Base-by-base conservation (phyloP, 2,888 invertebrate species). In the Deroplatys truncata region DNA sequence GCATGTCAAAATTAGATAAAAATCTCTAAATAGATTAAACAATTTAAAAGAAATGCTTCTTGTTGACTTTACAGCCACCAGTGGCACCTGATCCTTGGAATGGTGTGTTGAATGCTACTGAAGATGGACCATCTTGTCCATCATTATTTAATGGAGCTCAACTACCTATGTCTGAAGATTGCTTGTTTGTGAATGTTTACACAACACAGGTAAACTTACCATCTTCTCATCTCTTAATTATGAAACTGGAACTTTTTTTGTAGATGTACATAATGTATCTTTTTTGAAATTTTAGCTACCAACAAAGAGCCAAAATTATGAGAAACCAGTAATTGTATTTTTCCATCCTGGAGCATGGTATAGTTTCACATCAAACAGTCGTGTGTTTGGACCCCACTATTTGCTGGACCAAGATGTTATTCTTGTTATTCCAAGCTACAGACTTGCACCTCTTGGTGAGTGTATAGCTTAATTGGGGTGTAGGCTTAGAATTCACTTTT, bases 271-370 rank as follows among this genome's bases (percentile, higher is more conserved):
- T 43, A 43, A 43, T 72, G 56, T 72, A 25, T 20, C 1, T 20
- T 72, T 72, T 25, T 20, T 72, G 5, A 72, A 72, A 72, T 72
- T 16, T 72, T 72, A 87, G 87, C 83, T 89, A 9, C 84, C 87
- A n/a, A 43, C 13, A 43, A 20, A 25, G n/a, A 13, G 31, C 9
- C 16, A 35, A n/a, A 10, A 20, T 29, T 31, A 84, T 15, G 85
- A 88, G 25, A 88, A 93, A 20, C 96, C 97, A 0, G 97, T 97
- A 2, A 93, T 97, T 10, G 94, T 97, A 0, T 96, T 94, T 92
- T 94, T 97, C 90, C 97, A 96, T 93, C 94, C 95, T 0, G 97
- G 97, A 0, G 96, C 95, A 25, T 96, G 96, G 92, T 95, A 96
- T 92, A 93, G 94, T 0, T 93, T 94, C 43, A 95, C 96, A 0